Conservation (phyloP, 2,888 invertebrate genomes). For the Melieria crassipennis region DNA sequence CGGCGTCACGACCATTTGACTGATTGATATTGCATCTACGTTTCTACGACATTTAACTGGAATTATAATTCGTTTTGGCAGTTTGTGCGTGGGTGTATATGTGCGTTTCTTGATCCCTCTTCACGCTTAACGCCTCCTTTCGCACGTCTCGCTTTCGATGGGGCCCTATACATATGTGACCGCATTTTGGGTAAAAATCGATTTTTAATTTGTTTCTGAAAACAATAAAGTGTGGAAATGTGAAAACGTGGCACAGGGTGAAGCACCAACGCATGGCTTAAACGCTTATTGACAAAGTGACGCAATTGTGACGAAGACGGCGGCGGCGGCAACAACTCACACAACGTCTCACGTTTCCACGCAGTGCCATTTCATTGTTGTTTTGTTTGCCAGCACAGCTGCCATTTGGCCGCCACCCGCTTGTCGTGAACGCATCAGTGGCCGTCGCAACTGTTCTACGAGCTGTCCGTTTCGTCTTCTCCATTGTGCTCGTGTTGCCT, state of each 20-base stretch:
- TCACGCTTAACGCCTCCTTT: too few species aligned
- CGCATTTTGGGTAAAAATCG: conserved; percentile 21
- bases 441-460: background rate
- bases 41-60: too few species aligned
- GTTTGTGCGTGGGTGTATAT: too few species aligned
- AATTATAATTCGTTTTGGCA: too few species aligned
- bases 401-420: background rate
- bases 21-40: too few species aligned
- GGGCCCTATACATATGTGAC: background rate
- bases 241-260: too few species aligned
- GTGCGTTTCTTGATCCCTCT: too few species aligned
- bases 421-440: background rate
- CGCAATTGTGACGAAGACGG: conserved; percentile 7
- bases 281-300: conserved; percentile 23
- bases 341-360: too few species aligned
- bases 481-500: background rate
- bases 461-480: background rate
- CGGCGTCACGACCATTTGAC: too few species aligned
- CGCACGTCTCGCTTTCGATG: too few species aligned
- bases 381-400: background rate
- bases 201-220: conserved; percentile 24
- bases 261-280: background rate
- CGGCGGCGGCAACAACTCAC: background rate
- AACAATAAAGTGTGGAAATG: conserved; percentile 11
- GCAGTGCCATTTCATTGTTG: background rate